Percentiles rank a stretch among this genome's conserved stretches.
phyloP scores from a whole-genome alignment of 2,797 vertebrate genomes.

The Poeciliopsis infans region DNA sequence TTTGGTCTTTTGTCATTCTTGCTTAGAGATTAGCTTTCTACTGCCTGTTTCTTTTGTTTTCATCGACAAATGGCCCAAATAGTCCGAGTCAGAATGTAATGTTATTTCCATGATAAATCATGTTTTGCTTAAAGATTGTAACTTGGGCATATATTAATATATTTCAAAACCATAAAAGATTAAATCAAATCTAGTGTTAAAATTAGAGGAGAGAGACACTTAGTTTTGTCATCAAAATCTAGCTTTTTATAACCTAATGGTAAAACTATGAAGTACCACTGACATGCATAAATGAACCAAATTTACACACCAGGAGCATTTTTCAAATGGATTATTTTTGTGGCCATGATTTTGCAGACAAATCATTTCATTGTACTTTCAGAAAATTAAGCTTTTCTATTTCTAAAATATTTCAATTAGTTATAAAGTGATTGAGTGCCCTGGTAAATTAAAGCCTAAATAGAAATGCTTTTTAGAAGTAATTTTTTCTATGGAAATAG shows the following conservation, averaged over 20 bases:
- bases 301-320: conserved; percentile 46
- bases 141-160: not conserved
- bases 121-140: conserved; percentile 1
- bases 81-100: not conserved
- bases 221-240: conserved; percentile 4
- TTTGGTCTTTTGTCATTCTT: not conserved
- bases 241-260: conserved; percentile 13
- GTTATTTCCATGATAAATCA: conserved; percentile 15
- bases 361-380: conserved; percentile 55
- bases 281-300: conserved; percentile 35
- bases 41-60: not conserved
- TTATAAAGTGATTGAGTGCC: conserved; percentile 70
- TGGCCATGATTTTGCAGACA: conserved; percentile 44
- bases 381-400: conserved; percentile 66
- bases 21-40: not conserved
- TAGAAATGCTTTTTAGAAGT: conserved; percentile 68
- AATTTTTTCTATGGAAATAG: conserved; percentile 61
- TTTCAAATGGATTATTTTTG: conserved; percentile 59
- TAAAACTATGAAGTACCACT: conserved; percentile 11
- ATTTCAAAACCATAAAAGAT: conserved; percentile 1
- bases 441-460: conserved; percentile 67
- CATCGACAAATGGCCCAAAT: not conserved
- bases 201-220: not conserved
- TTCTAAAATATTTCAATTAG: conserved; percentile 73
- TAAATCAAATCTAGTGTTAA: not conserved